A percentile compares a stretch with the other conserved stretches of the same genome.
Conservation (phyloP, 2,113 vertebrate species). For the Sus scrofa region DNA sequence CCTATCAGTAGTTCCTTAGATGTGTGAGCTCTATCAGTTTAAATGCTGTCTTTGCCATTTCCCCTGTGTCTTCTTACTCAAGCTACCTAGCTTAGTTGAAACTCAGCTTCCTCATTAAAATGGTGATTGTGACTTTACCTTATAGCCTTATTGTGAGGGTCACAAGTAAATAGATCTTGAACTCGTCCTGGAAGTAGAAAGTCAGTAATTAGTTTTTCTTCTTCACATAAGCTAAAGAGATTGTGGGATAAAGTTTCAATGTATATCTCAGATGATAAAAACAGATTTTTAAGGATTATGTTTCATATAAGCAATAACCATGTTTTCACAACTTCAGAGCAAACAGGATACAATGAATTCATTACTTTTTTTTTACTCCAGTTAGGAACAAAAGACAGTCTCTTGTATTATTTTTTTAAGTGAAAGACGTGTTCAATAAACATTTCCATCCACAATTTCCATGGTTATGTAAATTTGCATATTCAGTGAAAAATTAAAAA, state of each 20-base stretch:
- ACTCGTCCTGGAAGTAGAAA: not conserved
- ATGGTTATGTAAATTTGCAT: not conserved
- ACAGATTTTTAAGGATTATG: not conserved
- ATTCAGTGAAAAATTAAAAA: constrained; percentile 42
- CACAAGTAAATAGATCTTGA: not conserved
- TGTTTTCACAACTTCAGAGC: not conserved
- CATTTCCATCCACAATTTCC: not conserved
- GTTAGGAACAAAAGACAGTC: not conserved
- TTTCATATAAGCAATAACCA: not conserved
- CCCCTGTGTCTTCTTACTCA: not conserved
- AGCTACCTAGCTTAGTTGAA: not conserved
- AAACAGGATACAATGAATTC: not conserved
- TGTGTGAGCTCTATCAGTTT: not conserved
- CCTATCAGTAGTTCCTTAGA: not conserved
- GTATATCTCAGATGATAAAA: constrained; percentile 30
- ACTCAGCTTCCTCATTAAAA: not conserved
- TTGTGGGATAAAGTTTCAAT: not conserved
- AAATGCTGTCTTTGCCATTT: not conserved
- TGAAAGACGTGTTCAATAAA: not conserved
- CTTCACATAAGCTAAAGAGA: not conserved
- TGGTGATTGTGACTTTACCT: not conserved
- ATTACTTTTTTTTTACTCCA: not conserved
- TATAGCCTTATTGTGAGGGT: not conserved
- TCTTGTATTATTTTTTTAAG: not conserved
- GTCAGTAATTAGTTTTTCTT: not conserved